Conservation (phyloP, 2,797 vertebrate species). For the Buphagus erythrorhynchus region DNA sequence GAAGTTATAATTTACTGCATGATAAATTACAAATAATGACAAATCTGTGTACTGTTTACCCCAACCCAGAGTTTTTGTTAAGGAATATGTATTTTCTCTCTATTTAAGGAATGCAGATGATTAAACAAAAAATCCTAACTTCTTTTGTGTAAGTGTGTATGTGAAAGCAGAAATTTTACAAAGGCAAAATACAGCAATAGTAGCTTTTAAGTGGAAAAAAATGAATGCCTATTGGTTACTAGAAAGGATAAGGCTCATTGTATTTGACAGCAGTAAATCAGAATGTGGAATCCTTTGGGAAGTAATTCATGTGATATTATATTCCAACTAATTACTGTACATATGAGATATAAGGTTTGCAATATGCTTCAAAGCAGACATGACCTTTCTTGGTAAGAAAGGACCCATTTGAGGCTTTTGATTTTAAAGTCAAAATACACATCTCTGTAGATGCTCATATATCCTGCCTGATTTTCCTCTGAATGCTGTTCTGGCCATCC, state of each 20-base stretch:
- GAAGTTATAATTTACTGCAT: slow-evolving; percentile 38
- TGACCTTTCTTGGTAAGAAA: slow-evolving; percentile 53
- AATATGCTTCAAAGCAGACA: slow-evolving; percentile 53
- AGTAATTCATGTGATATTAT: slow-evolving; percentile 37
- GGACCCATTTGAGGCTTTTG: slow-evolving; percentile 47
- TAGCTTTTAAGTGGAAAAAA: background rate
- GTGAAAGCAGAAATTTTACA: background rate
- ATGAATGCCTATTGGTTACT: background rate
- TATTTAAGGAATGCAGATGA: background rate
- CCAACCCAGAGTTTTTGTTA: background rate
- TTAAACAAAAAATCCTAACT: background rate
- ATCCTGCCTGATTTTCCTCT: background rate
- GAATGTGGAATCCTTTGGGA: background rate
- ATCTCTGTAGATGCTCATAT: background rate
- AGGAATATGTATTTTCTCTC: background rate
- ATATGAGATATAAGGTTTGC: slow-evolving; percentile 7
- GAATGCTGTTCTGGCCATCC: background rate
- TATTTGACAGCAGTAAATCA: slow-evolving; percentile 11
- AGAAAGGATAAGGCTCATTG: slow-evolving; percentile 8
- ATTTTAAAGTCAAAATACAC: slow-evolving; percentile 44
- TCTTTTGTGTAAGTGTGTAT: background rate
- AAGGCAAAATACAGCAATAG: background rate
- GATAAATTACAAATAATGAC: background rate
- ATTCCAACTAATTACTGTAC: slow-evolving; percentile 42
- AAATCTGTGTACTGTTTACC: background rate